phyloP scores from a whole-genome alignment of 2,888 invertebrate genomes.

The Xestia rhomboidea region DNA sequence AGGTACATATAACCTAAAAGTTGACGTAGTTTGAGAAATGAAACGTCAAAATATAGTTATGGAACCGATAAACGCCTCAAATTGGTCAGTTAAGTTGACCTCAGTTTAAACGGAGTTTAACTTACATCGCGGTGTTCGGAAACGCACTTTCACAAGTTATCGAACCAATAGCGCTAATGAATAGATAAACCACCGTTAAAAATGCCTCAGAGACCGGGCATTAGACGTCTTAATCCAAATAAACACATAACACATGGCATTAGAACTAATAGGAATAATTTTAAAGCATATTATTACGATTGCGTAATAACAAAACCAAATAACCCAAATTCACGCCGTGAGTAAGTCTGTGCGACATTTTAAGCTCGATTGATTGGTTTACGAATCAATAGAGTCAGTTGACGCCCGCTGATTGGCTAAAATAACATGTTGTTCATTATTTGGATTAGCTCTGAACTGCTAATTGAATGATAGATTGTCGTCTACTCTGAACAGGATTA shows the following conservation, averaged over 20 bases:
- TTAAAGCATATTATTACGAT: neutral
- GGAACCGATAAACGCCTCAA: no score
- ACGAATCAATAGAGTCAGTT: slow-evolving; percentile 42
- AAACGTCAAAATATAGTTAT: no score
- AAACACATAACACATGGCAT: neutral
- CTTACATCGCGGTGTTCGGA: no score
- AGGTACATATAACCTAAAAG: no score
- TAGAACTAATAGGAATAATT: neutral
- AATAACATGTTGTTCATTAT: slow-evolving; percentile 56
- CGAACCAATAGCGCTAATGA: no score
- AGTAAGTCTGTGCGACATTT: slow-evolving; percentile 14
- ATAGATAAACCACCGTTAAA: no score
- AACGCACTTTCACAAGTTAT: no score
- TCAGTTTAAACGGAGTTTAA: no score
- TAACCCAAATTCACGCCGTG: slow-evolving; percentile 19
- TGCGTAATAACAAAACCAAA: slow-evolving; percentile 20
- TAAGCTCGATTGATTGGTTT: slow-evolving; percentile 51
- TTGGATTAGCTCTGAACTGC: slow-evolving; percentile 33
- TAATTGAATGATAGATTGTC: slow-evolving; percentile 54
- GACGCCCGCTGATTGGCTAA: slow-evolving; percentile 49
- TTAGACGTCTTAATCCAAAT: neutral
- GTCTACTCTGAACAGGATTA: slow-evolving; percentile 25
- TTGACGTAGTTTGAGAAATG: no score
- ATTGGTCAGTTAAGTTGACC: no score
- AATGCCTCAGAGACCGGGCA: no score